A percentile compares a stretch with the other conserved stretches of the same genome.
Conservation (phyloP, 2,113 vertebrate species). For the Pluvianellus socialis region DNA sequence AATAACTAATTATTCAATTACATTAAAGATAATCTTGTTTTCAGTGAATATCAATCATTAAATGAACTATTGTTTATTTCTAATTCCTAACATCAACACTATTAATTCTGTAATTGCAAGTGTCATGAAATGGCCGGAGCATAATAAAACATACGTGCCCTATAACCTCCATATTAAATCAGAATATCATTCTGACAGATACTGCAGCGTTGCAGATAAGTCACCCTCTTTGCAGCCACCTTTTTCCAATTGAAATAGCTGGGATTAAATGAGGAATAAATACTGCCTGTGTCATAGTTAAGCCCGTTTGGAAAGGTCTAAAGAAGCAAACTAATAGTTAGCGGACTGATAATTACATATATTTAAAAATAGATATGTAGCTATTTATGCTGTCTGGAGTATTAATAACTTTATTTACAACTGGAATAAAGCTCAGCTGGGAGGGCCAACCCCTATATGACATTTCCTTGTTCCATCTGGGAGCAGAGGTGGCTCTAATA, state of each 20-base stretch:
- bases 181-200: constrained; percentile 23
- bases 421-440: constrained; percentile 4
- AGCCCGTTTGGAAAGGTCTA: neutral
- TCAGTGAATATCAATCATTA: constrained; percentile 42
- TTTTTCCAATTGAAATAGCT: neutral
- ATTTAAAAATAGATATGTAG: constrained; percentile 7
- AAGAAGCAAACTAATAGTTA: constrained; percentile 7
- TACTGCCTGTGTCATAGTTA: neutral
- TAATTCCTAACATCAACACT: constrained; percentile 26
- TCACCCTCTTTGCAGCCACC: neutral
- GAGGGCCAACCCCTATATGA: neutral
- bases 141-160: constrained; percentile 37
- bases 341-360: constrained; percentile 15
- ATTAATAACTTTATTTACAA: constrained; percentile 40
- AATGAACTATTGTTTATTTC: constrained; percentile 44
- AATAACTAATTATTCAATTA: constrained; percentile 59
- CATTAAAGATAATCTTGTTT: constrained; percentile 53
- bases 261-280: constrained; percentile 1
- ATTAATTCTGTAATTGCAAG: constrained; percentile 54
- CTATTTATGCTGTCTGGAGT: constrained; percentile 9
- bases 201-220: neutral
- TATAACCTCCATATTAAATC: constrained; percentile 36
- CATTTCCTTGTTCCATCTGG: neutral
- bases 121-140: constrained; percentile 15
- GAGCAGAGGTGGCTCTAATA: neutral